Evolutionary conservation across 2,888 invertebrate genomes (phyloP), one percentile per base, ranked within the genome.

Genomic region (Slavum lentiscoides): DNA sequence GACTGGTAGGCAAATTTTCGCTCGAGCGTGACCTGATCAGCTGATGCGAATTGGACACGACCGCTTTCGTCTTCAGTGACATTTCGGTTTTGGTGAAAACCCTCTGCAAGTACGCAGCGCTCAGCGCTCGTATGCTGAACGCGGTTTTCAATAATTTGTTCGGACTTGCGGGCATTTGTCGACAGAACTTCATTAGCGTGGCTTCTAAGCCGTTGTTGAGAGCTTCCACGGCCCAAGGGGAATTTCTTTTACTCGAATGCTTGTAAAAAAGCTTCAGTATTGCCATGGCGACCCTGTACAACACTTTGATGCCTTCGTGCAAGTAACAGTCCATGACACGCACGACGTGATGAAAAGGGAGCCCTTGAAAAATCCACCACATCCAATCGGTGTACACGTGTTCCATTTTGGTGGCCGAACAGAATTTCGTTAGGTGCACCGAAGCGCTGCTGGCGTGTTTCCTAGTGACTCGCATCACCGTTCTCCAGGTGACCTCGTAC

Each of bases 281-380:
- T 84, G 97, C 95, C 88, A 98, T 91, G 83, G 95, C 94, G 85
- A 96, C 93, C 86, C 98, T 91, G 89, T 97, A 97, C 86, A 96
- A 90, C 84, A 95, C 94, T 91, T 98, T 98, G 85, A 95, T 94
- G 85, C 98, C 98, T 89, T 99, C 98, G 86, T 96, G 93, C 86
- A 98, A 92, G 90, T 94, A 99, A 88, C 98, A 98, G 89, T 99
- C 99, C 89, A 98, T 92, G 83, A 99, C 93, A 85, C 97, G 91
- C 85, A 89, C 90, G 87, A 98, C 90, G 89, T 97, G 96, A 85
- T 93, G 92, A 89, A 98, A 96, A 74, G 98, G 98, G 85, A 99
- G 90, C 84, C 95, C 94, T 85, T 94, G 93, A 84, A 98, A 92
- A 85, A 98, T 95, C 98, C 98, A 98, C 94, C 96, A 96, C 86